Base-by-base conservation (phyloP, 2,113 vertebrate genomes). In the Seriola aureovittata region DNA sequence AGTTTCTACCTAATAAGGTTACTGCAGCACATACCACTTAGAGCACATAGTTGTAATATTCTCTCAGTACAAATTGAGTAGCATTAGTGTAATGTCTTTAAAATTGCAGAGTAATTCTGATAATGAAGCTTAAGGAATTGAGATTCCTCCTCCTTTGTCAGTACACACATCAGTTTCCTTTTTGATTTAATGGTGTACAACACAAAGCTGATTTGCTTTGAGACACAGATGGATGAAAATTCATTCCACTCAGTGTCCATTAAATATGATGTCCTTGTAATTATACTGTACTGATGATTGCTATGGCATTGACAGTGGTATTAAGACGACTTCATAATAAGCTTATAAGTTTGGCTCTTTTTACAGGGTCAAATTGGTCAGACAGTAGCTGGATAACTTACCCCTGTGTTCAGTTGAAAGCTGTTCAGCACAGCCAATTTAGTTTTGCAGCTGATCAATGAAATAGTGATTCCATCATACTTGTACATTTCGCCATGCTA, bases 401-500 rank as follows among this genome's bases (percentile, higher is more conserved):
- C 42, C 14, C 29, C 25, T 1, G 58, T 57, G 46, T 60, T 60
- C 25, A 75, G 5, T 66, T 70, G 21, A 70, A 54, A 36, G 12
- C 29, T 66, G 42, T 10, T 36, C 19, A 50, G 67, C 54, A 44
- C 19, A 60, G 8, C 25, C 21, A 17, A 5, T 59, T 68, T 62
- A 62, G 44, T 55, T 8, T 10, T 60, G 40, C 36, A 55, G 34
- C 32, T 62, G 9, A 48, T 29, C 63, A 57, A 68, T 69, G 59
- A 71, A 44, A 42, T 29, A 29, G 2, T 64, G 55, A 17, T 71
- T 55, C 50, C 25, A 54, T 71, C 25, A 59, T 25, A 21, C 12
- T 16, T 70, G 57, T 21, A 55, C 67, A 73, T 72, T 72, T 66
- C 59, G n/a, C 63, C 38, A 32, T 69, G n/a, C 48, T 63, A 11